phyloP scores from a whole-genome alignment of 2,113 vertebrate genomes.

The Alosa alosa region DNA sequence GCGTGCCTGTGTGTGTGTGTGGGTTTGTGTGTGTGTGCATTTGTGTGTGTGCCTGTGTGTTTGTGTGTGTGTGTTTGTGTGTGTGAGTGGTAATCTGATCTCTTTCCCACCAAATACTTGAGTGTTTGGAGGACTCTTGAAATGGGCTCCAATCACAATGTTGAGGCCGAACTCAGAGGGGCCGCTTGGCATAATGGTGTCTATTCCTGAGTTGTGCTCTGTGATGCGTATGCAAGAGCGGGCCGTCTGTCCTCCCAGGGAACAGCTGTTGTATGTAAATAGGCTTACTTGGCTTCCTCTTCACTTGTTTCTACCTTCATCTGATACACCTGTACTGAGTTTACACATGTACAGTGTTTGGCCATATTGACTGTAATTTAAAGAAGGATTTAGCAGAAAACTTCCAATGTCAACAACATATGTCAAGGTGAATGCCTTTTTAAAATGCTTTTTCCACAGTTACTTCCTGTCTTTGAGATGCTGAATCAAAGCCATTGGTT shows the following conservation, averaged over 20 bases:
- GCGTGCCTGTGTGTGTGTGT: not conserved
- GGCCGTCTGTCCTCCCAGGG: not conserved
- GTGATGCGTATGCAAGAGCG: conserved; percentile 36
- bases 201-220: conserved; percentile 40
- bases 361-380: not conserved
- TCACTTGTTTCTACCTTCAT: not conserved
- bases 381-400: not conserved
- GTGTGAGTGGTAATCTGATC: conserved; percentile 33
- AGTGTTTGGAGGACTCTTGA: conserved; percentile 68
- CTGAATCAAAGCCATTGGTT: not conserved
- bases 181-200: conserved; percentile 44
- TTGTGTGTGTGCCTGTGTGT: too few species aligned
- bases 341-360: not conserved
- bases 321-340: not conserved
- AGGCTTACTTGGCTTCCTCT: not conserved
- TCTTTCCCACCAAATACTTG: conserved; percentile 51
- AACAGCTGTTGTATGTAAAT: not conserved
- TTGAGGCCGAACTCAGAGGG: conserved; percentile 64
- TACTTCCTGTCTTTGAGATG: not conserved
- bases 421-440: not conserved
- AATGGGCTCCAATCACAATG: conserved; percentile 67
- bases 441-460: not conserved
- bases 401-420: not conserved
- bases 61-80: not conserved
- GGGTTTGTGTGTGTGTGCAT: not conserved